Evolutionary conservation across 2,888 invertebrate genomes (phyloP).

Genomic region (Philhelius pedissequus): DNA sequence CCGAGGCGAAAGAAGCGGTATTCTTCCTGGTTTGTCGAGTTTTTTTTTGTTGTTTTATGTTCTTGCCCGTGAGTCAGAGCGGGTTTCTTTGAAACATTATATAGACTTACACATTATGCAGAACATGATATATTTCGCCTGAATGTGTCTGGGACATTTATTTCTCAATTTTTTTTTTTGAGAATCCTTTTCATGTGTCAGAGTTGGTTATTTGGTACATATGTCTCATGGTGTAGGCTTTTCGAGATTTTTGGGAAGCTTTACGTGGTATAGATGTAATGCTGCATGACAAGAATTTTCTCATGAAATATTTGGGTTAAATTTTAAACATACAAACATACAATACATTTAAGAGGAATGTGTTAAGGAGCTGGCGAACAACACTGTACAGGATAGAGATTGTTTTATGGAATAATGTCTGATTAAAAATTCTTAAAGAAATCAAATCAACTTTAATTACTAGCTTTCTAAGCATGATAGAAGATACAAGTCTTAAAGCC

Average conservation of each 20-base stretch:
- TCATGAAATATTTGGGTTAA: background rate
- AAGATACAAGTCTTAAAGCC: no score
- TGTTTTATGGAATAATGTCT: no score
- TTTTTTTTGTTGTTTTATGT: background rate
- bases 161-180: background rate
- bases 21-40: background rate
- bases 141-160: conserved; percentile 23
- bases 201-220: background rate
- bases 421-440: no score
- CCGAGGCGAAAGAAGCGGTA: background rate
- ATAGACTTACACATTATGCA: background rate
- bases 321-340: no score
- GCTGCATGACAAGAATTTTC: background rate
- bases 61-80: conserved; percentile 26
- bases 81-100: background rate
- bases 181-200: conserved; percentile 9
- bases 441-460: no score
- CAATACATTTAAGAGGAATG: no score
- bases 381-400: no score
- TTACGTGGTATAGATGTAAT: background rate
- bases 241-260: background rate
- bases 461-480: no score
- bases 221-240: background rate
- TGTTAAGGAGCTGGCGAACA: no score
- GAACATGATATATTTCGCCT: background rate